Base-by-base conservation (phyloP, 30 jellyfish, hydroid and myxozoan genomes). In the Cassiopea andromeda region DNA sequence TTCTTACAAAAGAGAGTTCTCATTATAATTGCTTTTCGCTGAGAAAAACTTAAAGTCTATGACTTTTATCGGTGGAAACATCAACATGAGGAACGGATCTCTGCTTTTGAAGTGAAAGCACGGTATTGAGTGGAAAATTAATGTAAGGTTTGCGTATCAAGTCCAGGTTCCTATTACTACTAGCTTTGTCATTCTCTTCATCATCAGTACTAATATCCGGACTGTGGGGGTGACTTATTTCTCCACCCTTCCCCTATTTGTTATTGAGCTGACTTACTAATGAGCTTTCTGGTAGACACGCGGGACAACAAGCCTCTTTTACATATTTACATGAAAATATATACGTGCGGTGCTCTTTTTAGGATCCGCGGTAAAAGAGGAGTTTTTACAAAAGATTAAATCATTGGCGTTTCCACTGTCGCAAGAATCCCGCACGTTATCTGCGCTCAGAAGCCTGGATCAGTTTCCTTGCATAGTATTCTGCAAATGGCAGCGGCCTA, bases 401-500 rank as follows among this genome's bases (percentile, higher is more conserved):
- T 1, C 18, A 9, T 2, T n/a, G 58, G 75, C 77, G 12, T n/a
- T 77, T 64, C 14, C 2, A 58, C 14, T 49, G 8, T 7, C 68
- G 91, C 75, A 67, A 19, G 44, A 14, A 47, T 48, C 86, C 86
- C 86, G 86, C 86, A 49, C 18, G 16, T 19, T 60, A 1, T 7
- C 57, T 68, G 89, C 89, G 89, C 10, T 27, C 1, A 57, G 89
- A 59, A 46, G 89, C 17, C 78, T 67, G 80, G 92, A 84, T 57
- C 92, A 84, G 72, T 85, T 70, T 67, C 92, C 88, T 45, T n/a
- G 73, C 73, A 27, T 48, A 47, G 89, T 54, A 87, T 76, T 77
- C 76, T 68, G 88, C 81, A 73, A 60, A 86, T 87, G 94, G 94
- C 88, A 61, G 89, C 82, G 86, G 94, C 89, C 89, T 87, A 77